phyloP scores from a whole-genome alignment of 2,888 invertebrate genomes.

The Eupsilia transversa region DNA sequence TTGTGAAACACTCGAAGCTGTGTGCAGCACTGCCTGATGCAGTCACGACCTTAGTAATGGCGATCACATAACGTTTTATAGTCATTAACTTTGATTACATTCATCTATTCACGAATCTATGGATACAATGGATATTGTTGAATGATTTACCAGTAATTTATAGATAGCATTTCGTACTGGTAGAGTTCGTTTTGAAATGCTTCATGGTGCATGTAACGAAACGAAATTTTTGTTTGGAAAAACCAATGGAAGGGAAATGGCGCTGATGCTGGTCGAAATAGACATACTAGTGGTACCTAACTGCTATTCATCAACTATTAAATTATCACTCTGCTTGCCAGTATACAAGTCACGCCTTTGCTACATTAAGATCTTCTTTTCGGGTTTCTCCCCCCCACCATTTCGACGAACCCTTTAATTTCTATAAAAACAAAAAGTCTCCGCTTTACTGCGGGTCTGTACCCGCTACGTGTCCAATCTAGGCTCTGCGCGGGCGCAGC shows the following conservation, averaged over 20 bases:
- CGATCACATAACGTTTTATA: constrained; percentile 45
- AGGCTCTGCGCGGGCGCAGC: constrained; percentile 58
- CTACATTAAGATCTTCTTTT: not conserved
- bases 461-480: constrained; percentile 61
- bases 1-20: constrained; percentile 57
- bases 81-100: not conserved
- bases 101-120: not conserved
- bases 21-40: constrained; percentile 42
- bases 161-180: not conserved
- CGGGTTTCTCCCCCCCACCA: too few species aligned
- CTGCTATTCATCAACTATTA: not conserved
- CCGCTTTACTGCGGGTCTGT: constrained; percentile 40
- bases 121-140: not conserved
- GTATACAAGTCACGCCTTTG: not conserved
- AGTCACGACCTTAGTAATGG: constrained; percentile 64
- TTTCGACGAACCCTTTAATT: not conserved
- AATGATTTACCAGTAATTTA: not conserved
- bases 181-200: not conserved
- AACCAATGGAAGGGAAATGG: not conserved
- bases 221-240: not conserved
- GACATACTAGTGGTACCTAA: not conserved
- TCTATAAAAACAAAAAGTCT: not conserved
- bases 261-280: not conserved
- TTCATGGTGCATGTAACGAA: not conserved
- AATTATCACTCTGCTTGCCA: not conserved